These are phyloP conservation scores for Zosterops pallidus DNA, from an alignment of 2,113 vertebrate genomes.

Conservation along the genomic window DNA sequence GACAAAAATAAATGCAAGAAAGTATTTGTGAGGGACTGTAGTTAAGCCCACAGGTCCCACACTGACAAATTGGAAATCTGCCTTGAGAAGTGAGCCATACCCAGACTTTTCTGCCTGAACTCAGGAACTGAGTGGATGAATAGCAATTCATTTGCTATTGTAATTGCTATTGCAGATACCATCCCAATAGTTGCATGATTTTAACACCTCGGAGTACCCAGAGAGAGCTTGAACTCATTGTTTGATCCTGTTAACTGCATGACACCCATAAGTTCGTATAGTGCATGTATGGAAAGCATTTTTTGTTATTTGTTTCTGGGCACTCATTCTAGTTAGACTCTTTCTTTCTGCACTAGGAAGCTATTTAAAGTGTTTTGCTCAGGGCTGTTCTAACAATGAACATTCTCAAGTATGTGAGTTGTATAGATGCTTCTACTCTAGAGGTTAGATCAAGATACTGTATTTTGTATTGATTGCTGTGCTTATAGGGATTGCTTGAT, in stretches of 20 bases:
- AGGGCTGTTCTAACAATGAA: neutral
- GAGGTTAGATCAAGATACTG: neutral
- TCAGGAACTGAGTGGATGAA: neutral
- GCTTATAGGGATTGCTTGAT: neutral
- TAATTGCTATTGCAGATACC: neutral
- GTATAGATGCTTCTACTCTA: neutral
- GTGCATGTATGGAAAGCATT: rapidly evolving
- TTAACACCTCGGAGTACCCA: neutral
- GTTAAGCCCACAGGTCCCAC: neutral
- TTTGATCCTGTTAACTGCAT: neutral
- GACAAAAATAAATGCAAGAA: neutral
- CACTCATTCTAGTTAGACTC: neutral
- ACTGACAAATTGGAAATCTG: neutral
- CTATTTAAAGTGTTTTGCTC: neutral
- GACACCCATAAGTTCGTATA: rapidly evolving
- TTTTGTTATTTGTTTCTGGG: neutral
- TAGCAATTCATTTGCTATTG: neutral
- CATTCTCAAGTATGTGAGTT: neutral
- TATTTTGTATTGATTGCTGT: neutral
- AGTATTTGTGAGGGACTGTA: neutral
- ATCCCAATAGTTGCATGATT: neutral
- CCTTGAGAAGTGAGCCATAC: neutral
- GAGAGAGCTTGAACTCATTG: rapidly evolving
- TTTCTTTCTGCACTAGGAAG: neutral
- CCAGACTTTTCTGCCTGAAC: neutral